A percentile compares a stretch with the other conserved stretches of the same genome.
Conservation (phyloP, 2,797 vertebrate species). For the Bucorvus abyssinicus region DNA sequence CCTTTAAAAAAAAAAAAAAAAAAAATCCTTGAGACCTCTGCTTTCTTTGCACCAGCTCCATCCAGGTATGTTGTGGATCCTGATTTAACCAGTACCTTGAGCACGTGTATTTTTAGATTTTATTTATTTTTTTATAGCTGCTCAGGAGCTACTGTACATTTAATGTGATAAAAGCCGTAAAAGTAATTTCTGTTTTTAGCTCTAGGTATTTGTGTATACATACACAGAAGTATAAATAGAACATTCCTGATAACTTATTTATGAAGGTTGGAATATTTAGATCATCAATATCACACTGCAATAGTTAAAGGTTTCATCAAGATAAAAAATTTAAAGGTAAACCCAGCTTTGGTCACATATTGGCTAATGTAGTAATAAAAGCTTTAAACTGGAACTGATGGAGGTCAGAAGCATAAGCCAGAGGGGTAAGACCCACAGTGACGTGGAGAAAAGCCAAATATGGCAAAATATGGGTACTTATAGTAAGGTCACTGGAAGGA, state of each 20-base stretch:
- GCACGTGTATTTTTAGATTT: not conserved
- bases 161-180: not conserved
- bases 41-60: not conserved
- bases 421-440: not conserved
- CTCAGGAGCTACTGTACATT: not conserved
- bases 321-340: not conserved
- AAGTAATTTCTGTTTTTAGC: not conserved
- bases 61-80: not conserved
- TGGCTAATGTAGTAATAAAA: not conserved
- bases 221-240: not conserved
- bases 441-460: not conserved
- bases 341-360: not conserved
- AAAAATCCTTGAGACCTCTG: not conserved
- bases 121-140: not conserved
- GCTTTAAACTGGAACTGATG: not conserved
- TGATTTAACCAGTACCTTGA: not conserved
- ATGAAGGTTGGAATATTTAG: not conserved
- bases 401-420: not conserved
- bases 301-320: not conserved
- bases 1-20: not conserved
- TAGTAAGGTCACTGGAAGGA: not conserved
- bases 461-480: not conserved
- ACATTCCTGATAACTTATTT: not conserved
- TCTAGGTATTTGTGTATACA: not conserved
- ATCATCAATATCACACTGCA: not conserved